phyloP scores from a whole-genome alignment of 2,888 invertebrate genomes.

The Troglohyphantes excavatus region DNA sequence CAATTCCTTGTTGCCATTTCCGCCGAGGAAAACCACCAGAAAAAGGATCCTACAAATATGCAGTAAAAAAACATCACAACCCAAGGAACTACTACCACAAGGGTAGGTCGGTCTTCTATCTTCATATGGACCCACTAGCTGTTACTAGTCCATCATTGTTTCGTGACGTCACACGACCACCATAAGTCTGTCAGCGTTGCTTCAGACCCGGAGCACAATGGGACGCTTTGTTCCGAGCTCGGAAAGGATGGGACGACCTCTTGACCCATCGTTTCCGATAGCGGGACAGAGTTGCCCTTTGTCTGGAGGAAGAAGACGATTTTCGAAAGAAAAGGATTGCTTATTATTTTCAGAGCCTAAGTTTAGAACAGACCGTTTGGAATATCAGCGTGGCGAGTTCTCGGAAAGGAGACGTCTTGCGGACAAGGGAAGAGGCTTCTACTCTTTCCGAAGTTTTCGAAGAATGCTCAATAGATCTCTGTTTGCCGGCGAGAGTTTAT shows the following conservation, averaged over 20 bases:
- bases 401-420: conserved; percentile 54
- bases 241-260: conserved; percentile 65
- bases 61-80: neutral
- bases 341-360: conserved; percentile 74
- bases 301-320: conserved; percentile 45
- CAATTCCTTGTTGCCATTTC: conserved; percentile 53
- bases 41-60: conserved; percentile 21
- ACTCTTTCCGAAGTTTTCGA: conserved; percentile 42
- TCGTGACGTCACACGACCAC: conserved; percentile 73
- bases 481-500: conserved; percentile 34
- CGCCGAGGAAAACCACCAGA: conserved; percentile 25
- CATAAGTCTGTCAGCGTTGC: conserved; percentile 64
- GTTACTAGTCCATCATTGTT: conserved; percentile 76
- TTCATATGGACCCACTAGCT: conserved; percentile 70
- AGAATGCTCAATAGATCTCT: conserved; percentile 43
- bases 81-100: conserved; percentile 7
- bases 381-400: conserved; percentile 47
- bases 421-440: conserved; percentile 58
- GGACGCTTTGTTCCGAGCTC: conserved; percentile 43
- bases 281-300: conserved; percentile 72
- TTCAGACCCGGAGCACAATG: conserved; percentile 56
- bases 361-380: conserved; percentile 69
- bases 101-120: conserved; percentile 29
- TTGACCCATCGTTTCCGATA: conserved; percentile 74
- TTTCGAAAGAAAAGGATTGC: conserved; percentile 44